A percentile compares a stretch with the other conserved stretches of the same genome.
These are phyloP conservation scores for Epizoanthus scotinus DNA, from an alignment of 92 coral and sea anemone genomes.

Conservation along the genomic window DNA sequence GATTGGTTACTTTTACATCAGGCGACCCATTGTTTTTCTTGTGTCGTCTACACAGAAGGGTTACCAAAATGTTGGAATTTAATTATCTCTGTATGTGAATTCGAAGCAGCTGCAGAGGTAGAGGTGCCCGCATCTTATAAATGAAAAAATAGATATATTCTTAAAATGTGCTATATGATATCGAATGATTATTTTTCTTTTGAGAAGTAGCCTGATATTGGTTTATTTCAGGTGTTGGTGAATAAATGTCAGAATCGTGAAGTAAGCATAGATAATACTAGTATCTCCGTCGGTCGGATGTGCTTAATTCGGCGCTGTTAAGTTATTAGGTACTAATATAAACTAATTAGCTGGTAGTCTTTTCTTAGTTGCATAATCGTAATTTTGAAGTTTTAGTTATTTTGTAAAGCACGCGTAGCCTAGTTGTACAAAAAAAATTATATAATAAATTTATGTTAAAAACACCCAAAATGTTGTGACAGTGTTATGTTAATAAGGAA, in stretches of 20 bases:
- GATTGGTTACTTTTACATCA: too few species aligned
- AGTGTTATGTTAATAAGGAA: too few species aligned
- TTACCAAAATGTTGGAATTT: neutral
- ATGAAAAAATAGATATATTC: neutral
- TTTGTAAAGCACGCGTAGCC: slow-evolving; percentile 37
- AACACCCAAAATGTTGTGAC: slow-evolving; percentile 15
- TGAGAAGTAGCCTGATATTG: neutral
- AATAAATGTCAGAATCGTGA: neutral
- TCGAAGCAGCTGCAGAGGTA: neutral
- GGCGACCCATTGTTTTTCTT: too few species aligned
- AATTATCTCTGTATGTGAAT: neutral
- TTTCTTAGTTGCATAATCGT: neutral
- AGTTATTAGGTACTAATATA: slow-evolving; percentile 13
- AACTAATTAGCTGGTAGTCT: neutral
- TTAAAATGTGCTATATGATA: neutral
- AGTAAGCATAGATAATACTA: neutral
- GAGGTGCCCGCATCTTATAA: neutral
- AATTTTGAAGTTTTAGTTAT: slow-evolving; percentile 20
- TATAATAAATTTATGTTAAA: slow-evolving; percentile 67
- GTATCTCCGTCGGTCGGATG: neutral
- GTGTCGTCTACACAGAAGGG: too few species aligned
- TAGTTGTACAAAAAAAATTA: slow-evolving; percentile 63
- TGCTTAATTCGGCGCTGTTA: slow-evolving; percentile 4
- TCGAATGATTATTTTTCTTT: slow-evolving; percentile 20
- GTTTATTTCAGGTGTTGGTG: slow-evolving; percentile 20